Conservation (phyloP, 2,888 invertebrate genomes). For the Schizotus pectinicornis region DNA sequence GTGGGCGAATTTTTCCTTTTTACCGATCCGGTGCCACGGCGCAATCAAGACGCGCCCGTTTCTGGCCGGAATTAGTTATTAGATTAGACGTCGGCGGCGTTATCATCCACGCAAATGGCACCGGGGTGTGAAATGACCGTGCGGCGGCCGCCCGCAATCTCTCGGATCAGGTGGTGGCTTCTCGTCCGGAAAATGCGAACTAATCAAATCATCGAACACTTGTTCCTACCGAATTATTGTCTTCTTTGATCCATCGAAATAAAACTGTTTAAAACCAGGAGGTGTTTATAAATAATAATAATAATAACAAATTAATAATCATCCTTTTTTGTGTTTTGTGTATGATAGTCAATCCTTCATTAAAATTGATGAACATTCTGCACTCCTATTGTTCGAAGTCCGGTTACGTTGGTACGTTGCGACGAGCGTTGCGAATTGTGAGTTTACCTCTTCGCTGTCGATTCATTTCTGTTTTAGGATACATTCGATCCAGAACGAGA, state of each 20-base stretch:
- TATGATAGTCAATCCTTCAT: constrained; percentile 49
- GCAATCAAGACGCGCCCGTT: constrained; percentile 16
- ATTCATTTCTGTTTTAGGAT: constrained; percentile 8
- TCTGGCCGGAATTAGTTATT: constrained; percentile 24
- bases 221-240: too few species aligned
- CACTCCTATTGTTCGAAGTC: constrained; percentile 27
- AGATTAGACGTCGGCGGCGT: constrained; percentile 31
- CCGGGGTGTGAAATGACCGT: constrained; percentile 44
- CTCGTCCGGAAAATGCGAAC: constrained; percentile 16
- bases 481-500: not conserved
- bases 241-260: not conserved
- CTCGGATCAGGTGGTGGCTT: constrained; percentile 27
- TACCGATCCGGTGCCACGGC: constrained; percentile 7
- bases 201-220: constrained; percentile 3
- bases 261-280: constrained; percentile 38
- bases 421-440: constrained; percentile 13
- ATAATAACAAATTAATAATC: constrained; percentile 49
- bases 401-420: too few species aligned
- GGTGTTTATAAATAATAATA: constrained; percentile 49
- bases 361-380: constrained; percentile 48
- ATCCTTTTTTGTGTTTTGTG: too few species aligned
- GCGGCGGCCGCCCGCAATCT: constrained; percentile 32
- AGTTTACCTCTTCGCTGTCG: constrained; percentile 14
- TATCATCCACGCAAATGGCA: constrained; percentile 48
- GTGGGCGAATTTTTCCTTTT: constrained; percentile 5